phyloP scores from a whole-genome alignment of 2,113 vertebrate species.

The Pristiophorus japonicus region DNA sequence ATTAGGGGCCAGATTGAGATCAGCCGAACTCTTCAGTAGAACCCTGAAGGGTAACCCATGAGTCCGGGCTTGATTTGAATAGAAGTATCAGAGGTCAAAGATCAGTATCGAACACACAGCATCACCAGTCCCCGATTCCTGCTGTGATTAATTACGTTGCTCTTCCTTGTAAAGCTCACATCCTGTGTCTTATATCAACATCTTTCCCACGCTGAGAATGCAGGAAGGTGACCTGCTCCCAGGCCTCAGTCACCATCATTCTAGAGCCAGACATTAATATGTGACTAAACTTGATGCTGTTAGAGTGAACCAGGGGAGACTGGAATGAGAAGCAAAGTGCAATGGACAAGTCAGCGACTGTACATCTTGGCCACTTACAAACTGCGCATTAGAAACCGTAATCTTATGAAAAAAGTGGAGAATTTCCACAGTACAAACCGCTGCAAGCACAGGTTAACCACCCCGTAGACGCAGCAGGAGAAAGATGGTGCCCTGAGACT shows the following conservation, averaged over 20 bases:
- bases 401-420: not conserved
- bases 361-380: not conserved
- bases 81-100: not conserved
- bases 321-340: not conserved
- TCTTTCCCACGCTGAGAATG: not conserved
- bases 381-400: not conserved
- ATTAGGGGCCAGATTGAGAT: not conserved
- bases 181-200: too few species aligned
- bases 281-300: too few species aligned
- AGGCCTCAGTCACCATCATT: too few species aligned
- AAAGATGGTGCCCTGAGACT: conserved; percentile 46
- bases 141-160: too few species aligned
- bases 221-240: not conserved
- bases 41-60: not conserved
- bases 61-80: not conserved
- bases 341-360: too few species aligned
- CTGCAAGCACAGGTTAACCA: conserved; percentile 41
- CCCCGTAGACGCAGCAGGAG: conserved; percentile 49
- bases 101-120: too few species aligned
- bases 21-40: not conserved
- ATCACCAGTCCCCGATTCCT: too few species aligned
- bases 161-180: too few species aligned
- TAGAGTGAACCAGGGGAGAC: not conserved
- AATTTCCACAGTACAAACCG: not conserved
- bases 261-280: too few species aligned